Conservation (phyloP, 2,113 vertebrate species). For the Xenus cinereus region DNA sequence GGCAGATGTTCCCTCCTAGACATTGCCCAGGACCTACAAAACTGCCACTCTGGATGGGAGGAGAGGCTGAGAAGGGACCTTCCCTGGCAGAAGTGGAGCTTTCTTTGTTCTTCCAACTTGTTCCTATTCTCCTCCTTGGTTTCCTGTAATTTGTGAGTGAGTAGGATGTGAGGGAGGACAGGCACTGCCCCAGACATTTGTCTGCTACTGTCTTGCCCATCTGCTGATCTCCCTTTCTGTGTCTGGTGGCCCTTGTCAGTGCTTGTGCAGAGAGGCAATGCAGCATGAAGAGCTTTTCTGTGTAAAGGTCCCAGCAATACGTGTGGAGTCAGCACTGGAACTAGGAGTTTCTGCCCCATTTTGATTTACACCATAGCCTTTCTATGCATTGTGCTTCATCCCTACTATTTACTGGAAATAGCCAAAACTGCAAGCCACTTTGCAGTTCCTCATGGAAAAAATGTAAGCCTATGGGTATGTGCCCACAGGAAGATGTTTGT, state of each 20-base stretch:
- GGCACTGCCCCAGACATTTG: rapidly evolving
- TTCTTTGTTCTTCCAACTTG: not conserved
- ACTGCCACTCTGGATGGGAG: not conserved
- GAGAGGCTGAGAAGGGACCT: not conserved
- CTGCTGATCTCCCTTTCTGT: not conserved
- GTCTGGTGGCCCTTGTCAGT: not conserved
- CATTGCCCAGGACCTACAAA: not conserved
- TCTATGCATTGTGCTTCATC: not conserved
- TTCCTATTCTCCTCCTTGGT: not conserved
- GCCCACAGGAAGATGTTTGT: not conserved
- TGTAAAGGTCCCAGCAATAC: not conserved
- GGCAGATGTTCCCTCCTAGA: not conserved
- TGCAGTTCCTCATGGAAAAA: not conserved
- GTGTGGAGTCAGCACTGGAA: not conserved
- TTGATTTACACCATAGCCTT: not conserved
- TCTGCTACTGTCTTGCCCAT: not conserved
- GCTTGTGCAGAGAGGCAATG: not conserved
- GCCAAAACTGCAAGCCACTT: not conserved
- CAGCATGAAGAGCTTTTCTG: not conserved
- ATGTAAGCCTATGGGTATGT: rapidly evolving
- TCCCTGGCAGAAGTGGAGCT: not conserved
- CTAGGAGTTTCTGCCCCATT: not conserved
- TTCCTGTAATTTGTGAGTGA: not conserved
- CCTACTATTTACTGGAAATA: not conserved
- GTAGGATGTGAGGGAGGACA: not conserved